Percentiles rank a stretch among this genome's conserved stretches.
Conservation (phyloP, 2,113 vertebrate genomes). For the Microcebus tavaratra region DNA sequence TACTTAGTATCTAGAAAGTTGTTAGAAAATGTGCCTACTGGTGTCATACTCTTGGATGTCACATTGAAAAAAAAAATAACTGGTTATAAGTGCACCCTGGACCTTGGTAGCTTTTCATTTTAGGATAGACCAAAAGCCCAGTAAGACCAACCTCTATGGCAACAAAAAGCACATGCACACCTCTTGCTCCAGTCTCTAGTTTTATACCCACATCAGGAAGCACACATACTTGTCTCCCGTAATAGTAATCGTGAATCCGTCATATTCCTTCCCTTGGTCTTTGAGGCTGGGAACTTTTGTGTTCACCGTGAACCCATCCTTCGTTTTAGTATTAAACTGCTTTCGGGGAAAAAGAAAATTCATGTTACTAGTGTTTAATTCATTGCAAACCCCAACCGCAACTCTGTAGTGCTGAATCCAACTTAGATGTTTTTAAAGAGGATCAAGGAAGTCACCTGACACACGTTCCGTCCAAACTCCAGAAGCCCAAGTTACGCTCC, state of each 20-base stretch:
- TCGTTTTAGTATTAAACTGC: conserved; percentile 99
- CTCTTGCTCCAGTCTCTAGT: background rate
- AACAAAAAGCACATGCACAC: fast-evolving
- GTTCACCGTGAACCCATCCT: conserved; percentile 98
- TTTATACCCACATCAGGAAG: background rate
- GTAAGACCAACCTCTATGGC: fast-evolving
- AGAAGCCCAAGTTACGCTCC: background rate
- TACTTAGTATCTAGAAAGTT: background rate
- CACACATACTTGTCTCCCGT: conserved; percentile 95
- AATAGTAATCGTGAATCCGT: conserved; percentile 98
- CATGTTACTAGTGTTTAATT: conserved; percentile 35
- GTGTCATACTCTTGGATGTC: background rate
- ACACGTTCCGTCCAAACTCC: background rate
- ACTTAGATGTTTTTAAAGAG: background rate
- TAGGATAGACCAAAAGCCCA: background rate
- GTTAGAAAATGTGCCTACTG: background rate
- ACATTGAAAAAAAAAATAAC: background rate
- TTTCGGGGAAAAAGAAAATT: conserved; percentile 84
- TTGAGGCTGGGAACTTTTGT: conserved; percentile 97
- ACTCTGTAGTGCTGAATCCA: background rate
- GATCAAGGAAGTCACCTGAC: background rate
- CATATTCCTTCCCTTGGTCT: conserved; percentile 94
- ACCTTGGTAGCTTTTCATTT: background rate
- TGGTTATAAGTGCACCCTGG: background rate
- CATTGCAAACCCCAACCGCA: background rate